These are phyloP conservation scores for Varecia variegata DNA, from an alignment of 2,797 vertebrate genomes.

Conservation along the genomic window DNA sequence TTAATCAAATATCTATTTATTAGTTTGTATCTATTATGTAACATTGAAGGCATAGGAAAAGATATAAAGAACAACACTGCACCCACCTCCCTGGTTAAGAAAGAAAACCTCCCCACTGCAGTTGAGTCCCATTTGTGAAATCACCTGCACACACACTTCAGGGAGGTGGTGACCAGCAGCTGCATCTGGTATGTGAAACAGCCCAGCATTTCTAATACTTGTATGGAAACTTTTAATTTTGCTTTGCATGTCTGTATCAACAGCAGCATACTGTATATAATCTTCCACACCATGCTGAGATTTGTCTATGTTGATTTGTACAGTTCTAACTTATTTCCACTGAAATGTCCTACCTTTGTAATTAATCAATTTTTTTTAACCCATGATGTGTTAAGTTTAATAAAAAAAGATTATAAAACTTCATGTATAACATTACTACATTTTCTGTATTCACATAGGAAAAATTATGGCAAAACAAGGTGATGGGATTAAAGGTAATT, in stretches of 20 bases:
- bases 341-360: neutral
- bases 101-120: neutral
- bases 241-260: rapidly evolving
- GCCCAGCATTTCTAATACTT: neutral
- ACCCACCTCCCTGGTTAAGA: neutral
- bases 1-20: neutral
- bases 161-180: neutral
- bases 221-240: rapidly evolving
- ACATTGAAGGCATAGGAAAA: neutral
- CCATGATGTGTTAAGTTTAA: neutral
- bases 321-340: neutral
- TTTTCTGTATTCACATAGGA: neutral
- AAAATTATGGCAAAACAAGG: neutral
- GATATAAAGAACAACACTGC: neutral
- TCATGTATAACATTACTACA: neutral
- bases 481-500: neutral
- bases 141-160: neutral
- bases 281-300: neutral
- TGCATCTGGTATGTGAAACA: neutral
- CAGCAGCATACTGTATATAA: neutral
- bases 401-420: neutral
- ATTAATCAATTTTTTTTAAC: neutral
- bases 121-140: neutral
- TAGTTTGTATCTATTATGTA: neutral
- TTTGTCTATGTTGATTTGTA: neutral